Evolutionary conservation across 2,113 vertebrate genomes (phyloP), one percentile per base, ranked within the genome.

Genomic region (Cebus imitator): DNA sequence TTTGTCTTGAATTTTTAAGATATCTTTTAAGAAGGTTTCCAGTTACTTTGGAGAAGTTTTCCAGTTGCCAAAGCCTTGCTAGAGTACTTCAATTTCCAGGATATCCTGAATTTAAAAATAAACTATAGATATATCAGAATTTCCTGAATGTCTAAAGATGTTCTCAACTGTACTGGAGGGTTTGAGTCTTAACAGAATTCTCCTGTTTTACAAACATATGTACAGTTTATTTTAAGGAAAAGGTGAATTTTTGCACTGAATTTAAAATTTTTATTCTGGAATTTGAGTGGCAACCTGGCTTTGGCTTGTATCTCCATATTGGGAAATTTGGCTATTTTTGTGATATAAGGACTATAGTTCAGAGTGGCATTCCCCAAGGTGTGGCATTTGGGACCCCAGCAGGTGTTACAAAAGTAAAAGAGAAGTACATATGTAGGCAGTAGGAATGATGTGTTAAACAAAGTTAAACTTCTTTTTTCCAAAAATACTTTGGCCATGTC

Each of bases 261-360:
- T 61, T 89, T 89, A n/a, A 30, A 55, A 52, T 78, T 64, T 55
- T 82, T 32, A 18, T 35, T n/a, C 16, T 80, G 35, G 30, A 55
- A 79, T 35, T 12, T 66, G 75, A 95, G 16, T 57, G 80, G 45
- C 18, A 72, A 17, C 18, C 5, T 40, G 5, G 1, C 8, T 27
- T 27, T 80, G 55, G 30, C 45, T n/a, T 40, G 0, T 12, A n/a
- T 20, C 4, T 20, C 40, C 0, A n/a, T 57, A 23, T 11, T n/a
- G 43, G 13, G n/a, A 21, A 45, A 55, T 2, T 16, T 12, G 10
- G 8, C 13, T 30, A 11, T 5, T n/a, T 27, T 43, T 30, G 12
- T 66, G n/a, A 50, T 3, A 1, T 7, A 55, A 70, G 32, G 1
- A 25, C 35, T 6, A 0, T 2, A 10, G 11, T 50, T 52, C 16